Conservation (phyloP, 2,797 vertebrate species). For the Cephalopachus bancanus region DNA sequence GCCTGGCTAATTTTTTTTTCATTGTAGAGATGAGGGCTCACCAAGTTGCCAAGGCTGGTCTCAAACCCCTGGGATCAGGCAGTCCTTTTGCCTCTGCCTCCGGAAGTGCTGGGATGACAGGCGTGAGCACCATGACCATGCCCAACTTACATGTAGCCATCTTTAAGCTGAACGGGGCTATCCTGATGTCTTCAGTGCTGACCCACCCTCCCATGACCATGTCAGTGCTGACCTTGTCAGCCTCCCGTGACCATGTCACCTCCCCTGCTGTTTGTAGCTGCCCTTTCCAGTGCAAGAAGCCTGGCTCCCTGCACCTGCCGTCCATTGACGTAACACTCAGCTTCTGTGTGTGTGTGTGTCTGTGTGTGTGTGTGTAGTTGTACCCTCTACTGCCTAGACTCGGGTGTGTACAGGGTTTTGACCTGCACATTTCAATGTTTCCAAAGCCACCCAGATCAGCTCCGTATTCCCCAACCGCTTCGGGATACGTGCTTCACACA, state of each 20-base stretch:
- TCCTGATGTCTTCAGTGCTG: background rate
- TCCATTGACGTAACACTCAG: background rate
- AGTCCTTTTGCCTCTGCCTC: too few relatives aligned
- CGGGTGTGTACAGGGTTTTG: too few relatives aligned
- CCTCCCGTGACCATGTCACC: background rate
- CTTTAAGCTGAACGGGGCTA: background rate
- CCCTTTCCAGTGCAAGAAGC: background rate
- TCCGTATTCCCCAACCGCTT: background rate
- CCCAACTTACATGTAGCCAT: background rate
- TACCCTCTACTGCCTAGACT: too few relatives aligned
- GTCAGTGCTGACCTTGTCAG: too few relatives aligned
- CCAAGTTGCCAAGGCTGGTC: too few relatives aligned
- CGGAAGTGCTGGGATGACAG: too few relatives aligned
- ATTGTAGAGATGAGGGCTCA: too few relatives aligned
- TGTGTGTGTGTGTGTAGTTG: background rate
- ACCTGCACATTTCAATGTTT: background rate
- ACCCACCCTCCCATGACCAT: background rate
- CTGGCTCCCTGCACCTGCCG: background rate
- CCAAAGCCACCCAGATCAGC: background rate
- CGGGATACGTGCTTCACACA: background rate
- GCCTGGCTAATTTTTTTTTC: too few relatives aligned
- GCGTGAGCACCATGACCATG: too few relatives aligned
- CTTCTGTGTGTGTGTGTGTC: background rate
- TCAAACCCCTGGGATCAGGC: too few relatives aligned
- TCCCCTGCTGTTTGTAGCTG: constrained; percentile 9